Evolutionary conservation across 1,140 invertebrate species (phyloP), one percentile per base, ranked within the genome.

Genomic region (Ostrea denselamellosa): DNA sequence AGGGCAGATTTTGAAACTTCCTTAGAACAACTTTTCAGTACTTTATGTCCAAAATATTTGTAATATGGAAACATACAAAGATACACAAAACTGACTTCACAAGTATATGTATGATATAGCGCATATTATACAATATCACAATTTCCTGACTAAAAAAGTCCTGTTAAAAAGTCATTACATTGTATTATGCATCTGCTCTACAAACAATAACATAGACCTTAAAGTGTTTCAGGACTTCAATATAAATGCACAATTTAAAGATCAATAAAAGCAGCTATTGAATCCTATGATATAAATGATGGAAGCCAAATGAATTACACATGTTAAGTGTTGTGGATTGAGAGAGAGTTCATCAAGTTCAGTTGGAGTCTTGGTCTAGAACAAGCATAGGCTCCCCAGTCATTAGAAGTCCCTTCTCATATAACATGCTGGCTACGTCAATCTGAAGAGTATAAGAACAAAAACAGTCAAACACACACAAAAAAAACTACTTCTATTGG

Each of bases 381-480:
- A 91, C 86, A 19, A 93, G 94, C 52, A 97, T 93, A 4, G 96
- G 96, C 87, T 95, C 90, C 58, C 96, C 95, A 10, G 96, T 96
- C 89, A 97, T 95, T 3, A 97, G 88, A 7, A 97, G 93, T 22
- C 96, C 96, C 91, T 96, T 96, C 92, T 97, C 97, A 96, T 97
- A 97, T 71, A 97, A 93, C 89, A 96, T 96, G 53, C 95, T 95
- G 3, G 95, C 96, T 28, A 96, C 85, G 90, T 95, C 95, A 87
- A 97, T 93, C 96, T 96, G 88, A 87, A 94, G 93, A 89, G 87
- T n/a, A n/a, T n/a, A n/a, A n/a, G n/a, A n/a, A n/a, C n/a, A n/a
- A n/a, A n/a, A 87, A 83, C 81, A 87, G 54, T 44, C 52, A 53
- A 44, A 44, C 1, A 44, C 34, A 44, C 34, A 44, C 5, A 44